Evolutionary conservation across 2,888 invertebrate genomes (phyloP), one percentile per base, ranked within the genome.

Genomic region (Xestia c-nigrum): DNA sequence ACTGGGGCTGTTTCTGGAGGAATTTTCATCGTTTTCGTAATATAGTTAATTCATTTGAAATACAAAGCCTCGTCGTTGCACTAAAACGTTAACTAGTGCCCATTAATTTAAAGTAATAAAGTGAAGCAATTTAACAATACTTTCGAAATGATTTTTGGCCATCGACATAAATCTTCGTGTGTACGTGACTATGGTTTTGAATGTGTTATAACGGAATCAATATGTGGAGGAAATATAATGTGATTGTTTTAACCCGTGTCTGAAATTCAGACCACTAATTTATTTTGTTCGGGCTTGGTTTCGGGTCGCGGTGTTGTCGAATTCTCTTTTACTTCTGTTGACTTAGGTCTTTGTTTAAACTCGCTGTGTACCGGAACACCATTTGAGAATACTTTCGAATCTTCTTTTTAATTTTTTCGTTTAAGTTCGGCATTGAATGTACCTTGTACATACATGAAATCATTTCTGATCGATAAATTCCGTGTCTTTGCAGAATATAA

Each of bases 321-420:
- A 40, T 52, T 78, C 50, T 55, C 55, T 66, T 77, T 70, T 65
- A 71, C 65, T 74, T 50, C 63, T 79, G 76, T 85, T 85, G 74
- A 68, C 73, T 79, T 66, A 75, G 70, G 76, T 31, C 72, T 73
- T 80, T 76, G 74, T 83, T 76, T 76, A 40, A 83, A 55, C 65
- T 52, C 63, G n/a, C 47, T 65, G 64, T 69, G 38, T 65, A 63
- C n/a, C 61, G 73, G 38, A 68, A 46, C 68, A 78, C 55, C 64
- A 76, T 78, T 78, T 70, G 59, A 52, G 59, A 63, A 71, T 65
- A 46, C 66, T 75, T 77, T 24, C 19, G 31, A 21, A 38, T 76
- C 38, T 57, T 43, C 5, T 21, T 55, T n/a, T 52, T 40, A 12
- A 31, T 43, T 64, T 50, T 65, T 67, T 24, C 5, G 57, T 55